Evolutionary conservation across 2,888 invertebrate species (phyloP).

Genomic region (Agonopterix arenella): DNA sequence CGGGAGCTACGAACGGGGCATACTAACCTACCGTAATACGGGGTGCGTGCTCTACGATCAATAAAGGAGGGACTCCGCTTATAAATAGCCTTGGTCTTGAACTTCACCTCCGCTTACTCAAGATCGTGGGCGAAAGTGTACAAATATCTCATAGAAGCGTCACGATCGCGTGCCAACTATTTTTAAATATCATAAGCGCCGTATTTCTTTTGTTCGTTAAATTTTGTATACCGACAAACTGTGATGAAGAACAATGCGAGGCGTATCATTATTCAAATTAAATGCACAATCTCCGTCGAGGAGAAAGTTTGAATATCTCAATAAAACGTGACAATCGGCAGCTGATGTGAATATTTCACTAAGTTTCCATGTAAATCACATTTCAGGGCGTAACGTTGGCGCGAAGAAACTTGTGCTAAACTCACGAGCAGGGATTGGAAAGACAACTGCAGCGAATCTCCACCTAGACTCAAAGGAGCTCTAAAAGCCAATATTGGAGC

Average conservation of each 20-base stretch:
- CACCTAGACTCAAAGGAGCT: slow-evolving; percentile 40
- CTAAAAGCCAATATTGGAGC: slow-evolving; percentile 49
- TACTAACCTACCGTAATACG: slow-evolving; percentile 76
- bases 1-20: slow-evolving; percentile 63
- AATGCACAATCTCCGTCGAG: slow-evolving; percentile 51
- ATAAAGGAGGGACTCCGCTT: slow-evolving; percentile 66
- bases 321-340: slow-evolving; percentile 68
- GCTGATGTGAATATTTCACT: slow-evolving; percentile 68
- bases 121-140: slow-evolving; percentile 58
- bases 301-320: slow-evolving; percentile 67
- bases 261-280: slow-evolving; percentile 62
- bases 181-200: slow-evolving; percentile 3
- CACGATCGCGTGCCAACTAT: slow-evolving; percentile 25
- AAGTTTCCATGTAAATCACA: slow-evolving; percentile 65
- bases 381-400: slow-evolving; percentile 35
- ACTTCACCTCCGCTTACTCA: slow-evolving; percentile 61
- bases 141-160: slow-evolving; percentile 40
- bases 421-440: slow-evolving; percentile 43
- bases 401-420: slow-evolving; percentile 41
- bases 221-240: slow-evolving; percentile 32
- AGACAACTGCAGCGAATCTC: slow-evolving; percentile 48
- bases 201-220: slow-evolving; percentile 10
- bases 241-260: slow-evolving; percentile 44
- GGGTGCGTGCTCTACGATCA: slow-evolving; percentile 69
- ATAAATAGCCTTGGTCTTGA: slow-evolving; percentile 68